A percentile compares a stretch with the other conserved stretches of the same genome.
Conservation (phyloP, 2,888 invertebrate species). For the Clostera curtula region DNA sequence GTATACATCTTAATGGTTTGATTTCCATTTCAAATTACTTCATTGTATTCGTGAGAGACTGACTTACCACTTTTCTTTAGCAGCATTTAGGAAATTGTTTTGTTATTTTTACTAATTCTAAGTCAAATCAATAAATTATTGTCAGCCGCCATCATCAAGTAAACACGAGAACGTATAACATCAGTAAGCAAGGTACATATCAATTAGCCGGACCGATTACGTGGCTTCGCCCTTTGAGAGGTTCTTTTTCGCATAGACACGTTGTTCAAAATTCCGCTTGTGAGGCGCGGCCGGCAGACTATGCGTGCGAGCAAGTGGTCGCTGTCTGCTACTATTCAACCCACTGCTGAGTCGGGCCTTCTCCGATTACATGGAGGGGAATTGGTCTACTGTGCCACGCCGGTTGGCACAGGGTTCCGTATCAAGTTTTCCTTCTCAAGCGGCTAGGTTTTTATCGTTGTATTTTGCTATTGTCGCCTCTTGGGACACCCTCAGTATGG, state of each 20-base stretch:
- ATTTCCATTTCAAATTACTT: conserved; percentile 50
- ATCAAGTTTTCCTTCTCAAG: too few relatives aligned
- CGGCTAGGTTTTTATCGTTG: too few relatives aligned
- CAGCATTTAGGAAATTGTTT: conserved; percentile 65
- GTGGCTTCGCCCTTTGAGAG: conserved; percentile 42
- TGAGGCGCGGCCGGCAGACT: conserved; percentile 21
- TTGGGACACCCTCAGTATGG: too few relatives aligned
- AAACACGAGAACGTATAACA: conserved; percentile 29
- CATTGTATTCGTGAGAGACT: conserved; percentile 65
- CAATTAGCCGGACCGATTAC: conserved; percentile 47
- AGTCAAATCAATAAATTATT: conserved; percentile 33
- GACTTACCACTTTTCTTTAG: conserved; percentile 63
- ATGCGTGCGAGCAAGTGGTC: too few relatives aligned
- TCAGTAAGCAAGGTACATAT: conserved; percentile 61
- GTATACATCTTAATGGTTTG: conserved; percentile 50
- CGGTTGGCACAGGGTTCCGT: too few relatives aligned
- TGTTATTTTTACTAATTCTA: conserved; percentile 49
- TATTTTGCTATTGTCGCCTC: too few relatives aligned
- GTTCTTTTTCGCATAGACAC: conserved; percentile 66
- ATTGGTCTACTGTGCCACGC: too few relatives aligned
- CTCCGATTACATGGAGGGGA: too few relatives aligned
- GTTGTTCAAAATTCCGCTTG: conserved; percentile 64
- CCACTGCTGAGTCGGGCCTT: too few relatives aligned
- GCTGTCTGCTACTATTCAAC: too few relatives aligned
- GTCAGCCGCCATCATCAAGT: conserved; percentile 31